Evolutionary conservation across 2,113 vertebrate species (phyloP).

Genomic region (Panthera uncia): DNA sequence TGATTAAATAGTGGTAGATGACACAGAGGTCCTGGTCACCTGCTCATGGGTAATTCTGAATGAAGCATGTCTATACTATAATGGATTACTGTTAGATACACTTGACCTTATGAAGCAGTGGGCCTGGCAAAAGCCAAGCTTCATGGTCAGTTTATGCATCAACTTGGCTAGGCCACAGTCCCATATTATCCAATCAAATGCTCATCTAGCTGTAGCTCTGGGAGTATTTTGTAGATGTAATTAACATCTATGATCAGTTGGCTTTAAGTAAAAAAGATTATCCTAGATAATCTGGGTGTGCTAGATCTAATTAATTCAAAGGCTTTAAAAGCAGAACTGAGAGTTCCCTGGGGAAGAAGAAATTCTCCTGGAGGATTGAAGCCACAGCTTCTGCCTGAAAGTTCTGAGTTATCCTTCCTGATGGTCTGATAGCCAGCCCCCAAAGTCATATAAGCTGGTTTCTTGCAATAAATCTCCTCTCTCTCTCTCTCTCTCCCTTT

Average conservation of each 20-base stretch:
- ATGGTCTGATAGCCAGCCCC: not conserved
- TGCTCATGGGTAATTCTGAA: not conserved
- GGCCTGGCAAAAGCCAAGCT: not conserved
- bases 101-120: not conserved
- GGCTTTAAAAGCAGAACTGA: not conserved
- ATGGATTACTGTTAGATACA: not conserved
- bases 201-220: not conserved
- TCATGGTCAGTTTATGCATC: not conserved
- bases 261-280: not conserved
- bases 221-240: not conserved
- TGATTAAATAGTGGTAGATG: not conserved
- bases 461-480: not conserved
- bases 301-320: not conserved
- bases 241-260: not conserved
- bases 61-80: not conserved
- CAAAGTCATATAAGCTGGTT: not conserved
- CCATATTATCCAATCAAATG: not conserved
- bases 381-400: not conserved
- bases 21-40: not conserved
- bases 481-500: not conserved
- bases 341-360: not conserved
- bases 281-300: not conserved
- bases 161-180: not conserved
- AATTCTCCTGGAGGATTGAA: not conserved
- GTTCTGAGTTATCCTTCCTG: not conserved